Base-by-base conservation (phyloP, 1,140 invertebrate genomes). In the Polypedilum vanderplanki region DNA sequence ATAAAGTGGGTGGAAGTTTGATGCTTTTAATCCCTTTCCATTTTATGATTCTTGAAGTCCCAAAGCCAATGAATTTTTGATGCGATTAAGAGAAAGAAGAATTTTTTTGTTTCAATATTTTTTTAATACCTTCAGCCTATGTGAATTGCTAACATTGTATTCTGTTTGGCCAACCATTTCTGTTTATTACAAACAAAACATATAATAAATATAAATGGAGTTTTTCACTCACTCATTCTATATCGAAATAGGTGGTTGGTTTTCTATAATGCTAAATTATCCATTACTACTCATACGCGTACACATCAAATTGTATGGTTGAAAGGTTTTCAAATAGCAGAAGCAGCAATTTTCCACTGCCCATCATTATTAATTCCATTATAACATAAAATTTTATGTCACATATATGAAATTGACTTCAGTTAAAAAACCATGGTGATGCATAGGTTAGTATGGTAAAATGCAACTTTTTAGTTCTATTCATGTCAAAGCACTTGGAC, bases 311-410 rank as follows among this genome's bases (percentile, higher is more conserved):
- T 33, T 33, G 24, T 33, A 33, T 33, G 24, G 24, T 33, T 33
- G 24, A 33, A 33, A 33, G 24, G 24, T 33, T 33, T 57, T 57
- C 12, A 57, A 57, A 12, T 15, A 57, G 12, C 46, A 57, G 46
- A 46, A 15, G 10, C 46, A 33, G 24, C 46, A 57, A 57, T n/a
- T 33, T 33, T n/a, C 41, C 41, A 7, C 65, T 18, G 17, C 17
- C 15, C 65, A 70, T 70, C 65, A 70, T 70, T 70, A 70, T 70
- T 70, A 70, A 70, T 70, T 70, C 65, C 65, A 70, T 70, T 70
- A 70, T 20, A 20, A 18, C 17, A 70, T 70, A 18, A 70, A 67
- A 70, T 70, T 70, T 70, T 70, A 70, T 70, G 18, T 70, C 65
- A 57, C 46, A 57, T 57, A 12, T 15, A 33, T 33, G 24, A 33